Conservation (phyloP, 2,888 invertebrate genomes). For the Miltochrista miniata region DNA sequence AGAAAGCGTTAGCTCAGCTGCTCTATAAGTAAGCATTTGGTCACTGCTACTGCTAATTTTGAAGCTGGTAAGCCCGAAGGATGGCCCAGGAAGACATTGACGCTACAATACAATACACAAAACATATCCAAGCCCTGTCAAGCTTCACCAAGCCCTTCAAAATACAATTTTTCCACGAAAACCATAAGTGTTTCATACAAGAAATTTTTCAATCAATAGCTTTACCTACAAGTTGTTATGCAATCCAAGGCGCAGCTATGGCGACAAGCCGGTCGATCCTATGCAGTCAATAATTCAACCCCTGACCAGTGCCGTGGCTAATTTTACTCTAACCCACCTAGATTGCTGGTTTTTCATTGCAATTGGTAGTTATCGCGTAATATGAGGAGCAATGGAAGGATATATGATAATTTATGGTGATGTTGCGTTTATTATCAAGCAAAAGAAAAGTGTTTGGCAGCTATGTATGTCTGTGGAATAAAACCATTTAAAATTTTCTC, state of each 20-base stretch:
- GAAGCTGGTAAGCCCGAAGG: too few relatives aligned
- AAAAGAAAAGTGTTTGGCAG: too few relatives aligned
- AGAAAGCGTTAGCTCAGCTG: too few relatives aligned
- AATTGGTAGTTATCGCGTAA: background rate
- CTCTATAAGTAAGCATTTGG: too few relatives aligned
- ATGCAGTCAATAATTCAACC: conserved; percentile 63
- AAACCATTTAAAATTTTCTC: too few relatives aligned
- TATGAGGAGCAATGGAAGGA: background rate
- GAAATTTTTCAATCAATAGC: conserved; percentile 35
- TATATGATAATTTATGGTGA: background rate
- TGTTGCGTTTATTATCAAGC: too few relatives aligned
- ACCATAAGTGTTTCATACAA: conserved; percentile 13
- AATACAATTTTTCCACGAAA: background rate
- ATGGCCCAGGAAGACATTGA: too few relatives aligned
- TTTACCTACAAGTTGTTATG: conserved; percentile 20
- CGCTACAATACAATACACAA: too few relatives aligned
- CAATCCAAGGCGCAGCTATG: conserved; percentile 13
- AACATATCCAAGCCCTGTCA: background rate
- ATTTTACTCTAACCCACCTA: conserved; percentile 33
- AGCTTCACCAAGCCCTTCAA: background rate
- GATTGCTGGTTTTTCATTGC: background rate
- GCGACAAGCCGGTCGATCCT: conserved; percentile 44
- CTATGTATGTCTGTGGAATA: too few relatives aligned
- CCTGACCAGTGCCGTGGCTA: conserved; percentile 36
- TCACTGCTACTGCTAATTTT: too few relatives aligned